These are phyloP conservation scores for Catagonus wagneri DNA, from an alignment of 2,113 vertebrate genomes.

Conservation along the genomic window DNA sequence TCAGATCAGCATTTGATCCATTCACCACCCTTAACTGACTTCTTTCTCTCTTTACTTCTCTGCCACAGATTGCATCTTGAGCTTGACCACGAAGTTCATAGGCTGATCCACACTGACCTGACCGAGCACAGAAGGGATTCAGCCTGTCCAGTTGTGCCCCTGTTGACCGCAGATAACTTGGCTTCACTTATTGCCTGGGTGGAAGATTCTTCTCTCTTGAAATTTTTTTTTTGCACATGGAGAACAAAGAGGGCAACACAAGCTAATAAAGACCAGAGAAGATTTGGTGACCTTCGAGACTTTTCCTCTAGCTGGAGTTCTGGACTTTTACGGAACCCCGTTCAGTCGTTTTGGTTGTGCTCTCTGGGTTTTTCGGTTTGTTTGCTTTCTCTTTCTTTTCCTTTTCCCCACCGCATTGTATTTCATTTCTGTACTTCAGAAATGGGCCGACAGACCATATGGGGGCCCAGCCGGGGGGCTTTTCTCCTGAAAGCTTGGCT, in stretches of 20 bases:
- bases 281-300: slow-evolving; percentile 84
- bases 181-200: slow-evolving; percentile 85
- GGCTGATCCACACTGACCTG: slow-evolving; percentile 68
- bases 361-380: slow-evolving; percentile 60
- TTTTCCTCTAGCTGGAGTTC: slow-evolving; percentile 70
- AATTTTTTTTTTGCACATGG: slow-evolving; percentile 85
- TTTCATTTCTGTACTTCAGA: slow-evolving; percentile 87
- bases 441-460: slow-evolving; percentile 94
- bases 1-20: neutral
- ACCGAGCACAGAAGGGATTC: slow-evolving; percentile 60
- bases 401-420: slow-evolving; percentile 56
- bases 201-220: slow-evolving; percentile 77
- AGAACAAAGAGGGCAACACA: slow-evolving; percentile 87
- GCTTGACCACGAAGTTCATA: slow-evolving; percentile 72
- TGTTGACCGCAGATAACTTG: slow-evolving; percentile 65
- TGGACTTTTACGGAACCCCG: slow-evolving; percentile 83
- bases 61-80: slow-evolving; percentile 74
- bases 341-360: slow-evolving; percentile 79
- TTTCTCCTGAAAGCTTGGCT: slow-evolving; percentile 94
- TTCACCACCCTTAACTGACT: neutral
- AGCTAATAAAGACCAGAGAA: slow-evolving; percentile 87
- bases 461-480: slow-evolving; percentile 93
- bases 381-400: slow-evolving; percentile 59
- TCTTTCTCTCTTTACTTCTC: slow-evolving; percentile 75
- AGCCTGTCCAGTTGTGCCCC: slow-evolving; percentile 45